Conservation (phyloP, 2,888 invertebrate species). For the Osmoderma eremita region DNA sequence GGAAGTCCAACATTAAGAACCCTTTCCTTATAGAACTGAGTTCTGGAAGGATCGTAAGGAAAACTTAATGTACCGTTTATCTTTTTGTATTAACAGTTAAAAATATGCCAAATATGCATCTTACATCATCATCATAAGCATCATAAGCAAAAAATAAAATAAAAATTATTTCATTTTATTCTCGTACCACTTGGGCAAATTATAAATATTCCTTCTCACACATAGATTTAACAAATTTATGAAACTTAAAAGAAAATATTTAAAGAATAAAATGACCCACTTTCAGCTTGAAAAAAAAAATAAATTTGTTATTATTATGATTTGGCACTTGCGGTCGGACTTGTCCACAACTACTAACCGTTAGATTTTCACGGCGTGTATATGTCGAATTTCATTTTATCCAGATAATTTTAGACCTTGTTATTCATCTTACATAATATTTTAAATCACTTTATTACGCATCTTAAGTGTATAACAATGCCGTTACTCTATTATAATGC, state of each 20-base stretch:
- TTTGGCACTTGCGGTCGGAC: not conserved
- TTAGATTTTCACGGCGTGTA: not conserved
- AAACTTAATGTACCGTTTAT: too few species aligned
- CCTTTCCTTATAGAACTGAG: too few species aligned
- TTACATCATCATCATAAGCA: too few species aligned
- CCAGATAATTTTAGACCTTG: constrained; percentile 18
- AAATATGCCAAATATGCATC: too few species aligned
- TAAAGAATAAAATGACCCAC: not conserved
- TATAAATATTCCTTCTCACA: too few species aligned
- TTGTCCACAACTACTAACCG: not conserved
- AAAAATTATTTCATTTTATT: too few species aligned
- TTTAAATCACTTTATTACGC: constrained; percentile 28
- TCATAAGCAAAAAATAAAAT: too few species aligned
- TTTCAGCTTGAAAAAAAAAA: not conserved
- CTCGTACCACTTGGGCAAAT: too few species aligned
- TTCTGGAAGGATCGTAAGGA: too few species aligned
- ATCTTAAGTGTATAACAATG: constrained; percentile 22
- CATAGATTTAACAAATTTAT: too few species aligned
- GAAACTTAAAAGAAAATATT: not conserved
- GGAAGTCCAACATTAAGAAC: too few species aligned
- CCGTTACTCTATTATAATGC: constrained; percentile 16
- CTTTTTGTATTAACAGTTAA: too few species aligned
- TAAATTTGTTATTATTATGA: not conserved
- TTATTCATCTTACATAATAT: constrained; percentile 21
- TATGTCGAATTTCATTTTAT: not conserved